Percentiles rank a stretch among this genome's conserved stretches.
phyloP scores from a whole-genome alignment of 2,113 vertebrate species.

The Saimiri boliviensis region DNA sequence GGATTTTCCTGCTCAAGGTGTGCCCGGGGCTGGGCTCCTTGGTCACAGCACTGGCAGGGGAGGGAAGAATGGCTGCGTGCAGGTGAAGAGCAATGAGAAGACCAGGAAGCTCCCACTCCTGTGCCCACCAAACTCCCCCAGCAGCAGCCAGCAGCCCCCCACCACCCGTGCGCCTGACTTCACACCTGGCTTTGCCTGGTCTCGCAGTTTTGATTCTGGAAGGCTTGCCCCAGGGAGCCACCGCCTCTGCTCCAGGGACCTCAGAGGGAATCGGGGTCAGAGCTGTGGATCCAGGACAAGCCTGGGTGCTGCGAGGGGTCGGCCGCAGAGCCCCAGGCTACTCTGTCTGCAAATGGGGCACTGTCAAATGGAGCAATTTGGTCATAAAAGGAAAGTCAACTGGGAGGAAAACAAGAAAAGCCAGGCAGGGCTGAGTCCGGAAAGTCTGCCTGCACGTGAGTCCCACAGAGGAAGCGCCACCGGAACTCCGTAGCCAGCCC shows the following conservation, averaged over 20 bases:
- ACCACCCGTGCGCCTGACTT: rapidly evolving
- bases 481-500: neutral
- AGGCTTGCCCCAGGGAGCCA: neutral
- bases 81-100: neutral
- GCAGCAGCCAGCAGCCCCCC: rapidly evolving
- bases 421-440: rapidly evolving
- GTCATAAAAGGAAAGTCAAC: neutral
- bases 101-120: too few species aligned
- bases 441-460: rapidly evolving
- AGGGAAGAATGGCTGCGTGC: rapidly evolving
- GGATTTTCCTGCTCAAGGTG: too few species aligned
- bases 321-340: rapidly evolving
- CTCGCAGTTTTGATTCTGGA: neutral
- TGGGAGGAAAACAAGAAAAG: neutral
- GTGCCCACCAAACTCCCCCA: neutral
- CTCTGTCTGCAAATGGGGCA: neutral
- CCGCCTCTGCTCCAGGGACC: neutral
- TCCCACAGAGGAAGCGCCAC: rapidly evolving
- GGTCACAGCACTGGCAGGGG: neutral
- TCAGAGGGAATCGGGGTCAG: neutral
- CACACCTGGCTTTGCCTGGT: neutral
- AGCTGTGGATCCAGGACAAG: neutral
- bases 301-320: neutral
- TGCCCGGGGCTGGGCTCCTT: neutral
- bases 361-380: rapidly evolving